Base-by-base conservation (phyloP, 2,797 vertebrate genomes). In the Mormyrops boulengeri region DNA sequence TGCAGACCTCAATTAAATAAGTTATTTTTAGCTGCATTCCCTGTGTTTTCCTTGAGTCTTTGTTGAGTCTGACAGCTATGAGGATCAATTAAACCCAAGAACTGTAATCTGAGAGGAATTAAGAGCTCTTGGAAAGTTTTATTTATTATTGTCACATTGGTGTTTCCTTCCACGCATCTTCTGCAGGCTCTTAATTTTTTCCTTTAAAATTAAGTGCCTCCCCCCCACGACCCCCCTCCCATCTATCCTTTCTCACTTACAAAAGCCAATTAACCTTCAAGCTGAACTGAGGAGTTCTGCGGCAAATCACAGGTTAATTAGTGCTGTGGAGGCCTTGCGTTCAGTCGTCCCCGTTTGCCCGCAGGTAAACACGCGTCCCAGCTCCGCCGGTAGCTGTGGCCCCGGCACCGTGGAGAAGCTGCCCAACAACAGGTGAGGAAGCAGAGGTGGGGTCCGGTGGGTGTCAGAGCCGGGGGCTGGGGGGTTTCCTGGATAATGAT, bases 251-350 rank as follows among this genome's bases (percentile, higher is more conserved):
- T 47, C 82, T 84, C 85, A 49, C 94, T 94, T 90, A 94, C 95
- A 95, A 87, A 91, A 96, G 95, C 96, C 96, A 97, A 97, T 97
- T 97, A 97, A 97, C 96, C 93, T 96, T 93, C 90, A 50, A 90
- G 89, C 90, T 52, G 93, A 95, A 95, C 95, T 92, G 94, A 95
- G 94, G 92, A 95, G 95, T 94, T 91, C 92, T 93, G 53, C 95
- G 95, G 95, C 94, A 94, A 95, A 94, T 95, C 93, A 94, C 95
- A 97, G 96, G 96, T 97, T 97, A 97, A 97, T 97, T 96, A 95
- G 96, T 95, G 95, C 90, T 89, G 93, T 92, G 92, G 95, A 92
- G 94, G 91, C 88, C 91, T 88, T 92, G 91, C 88, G 90, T 92
- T 91, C 91, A 93, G 90, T 88, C 91, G 92, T 93, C 93, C 94